A percentile compares a stretch with the other conserved stretches of the same genome.
These are phyloP conservation scores for Caranx ignobilis DNA, from an alignment of 2,113 vertebrate species.

Conservation along the genomic window DNA sequence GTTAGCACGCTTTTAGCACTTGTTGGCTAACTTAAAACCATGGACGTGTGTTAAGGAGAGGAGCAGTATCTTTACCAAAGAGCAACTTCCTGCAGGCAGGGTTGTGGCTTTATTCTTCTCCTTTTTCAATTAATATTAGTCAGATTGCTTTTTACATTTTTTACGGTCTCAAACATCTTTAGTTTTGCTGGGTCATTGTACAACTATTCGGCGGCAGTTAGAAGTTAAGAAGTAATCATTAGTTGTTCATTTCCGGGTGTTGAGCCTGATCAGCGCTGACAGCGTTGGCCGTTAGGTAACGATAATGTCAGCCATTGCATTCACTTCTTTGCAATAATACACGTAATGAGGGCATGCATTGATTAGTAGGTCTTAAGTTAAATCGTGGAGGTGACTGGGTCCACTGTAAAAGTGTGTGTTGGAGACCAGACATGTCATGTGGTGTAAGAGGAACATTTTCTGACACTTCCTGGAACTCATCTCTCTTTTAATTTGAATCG, in stretches of 20 bases:
- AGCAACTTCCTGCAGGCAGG: background rate
- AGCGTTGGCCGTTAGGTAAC: constrained; percentile 28
- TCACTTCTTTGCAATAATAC: background rate
- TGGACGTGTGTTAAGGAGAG: background rate
- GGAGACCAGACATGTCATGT: constrained; percentile 4
- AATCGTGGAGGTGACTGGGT: background rate
- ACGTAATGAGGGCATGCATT: background rate
- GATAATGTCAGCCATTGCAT: background rate
- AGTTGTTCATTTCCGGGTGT: constrained; percentile 70
- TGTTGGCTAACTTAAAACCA: background rate
- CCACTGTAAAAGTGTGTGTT: background rate
- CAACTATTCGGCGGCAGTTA: constrained; percentile 25
- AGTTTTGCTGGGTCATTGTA: background rate
- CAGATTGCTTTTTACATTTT: accelerated
- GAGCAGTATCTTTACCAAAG: background rate
- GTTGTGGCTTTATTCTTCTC: background rate
- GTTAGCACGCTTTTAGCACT: background rate
- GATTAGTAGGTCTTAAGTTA: background rate
- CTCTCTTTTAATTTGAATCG: constrained; percentile 35
- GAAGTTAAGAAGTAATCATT: background rate
- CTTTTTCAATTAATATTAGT: background rate
- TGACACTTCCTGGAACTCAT: constrained; percentile 72
- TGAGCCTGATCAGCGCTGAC: constrained; percentile 20
- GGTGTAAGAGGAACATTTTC: constrained; percentile 18
- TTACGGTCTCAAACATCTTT: accelerated